These are phyloP conservation scores for Cordilura impudica DNA, from an alignment of 2,888 invertebrate species.

Conservation along the genomic window DNA sequence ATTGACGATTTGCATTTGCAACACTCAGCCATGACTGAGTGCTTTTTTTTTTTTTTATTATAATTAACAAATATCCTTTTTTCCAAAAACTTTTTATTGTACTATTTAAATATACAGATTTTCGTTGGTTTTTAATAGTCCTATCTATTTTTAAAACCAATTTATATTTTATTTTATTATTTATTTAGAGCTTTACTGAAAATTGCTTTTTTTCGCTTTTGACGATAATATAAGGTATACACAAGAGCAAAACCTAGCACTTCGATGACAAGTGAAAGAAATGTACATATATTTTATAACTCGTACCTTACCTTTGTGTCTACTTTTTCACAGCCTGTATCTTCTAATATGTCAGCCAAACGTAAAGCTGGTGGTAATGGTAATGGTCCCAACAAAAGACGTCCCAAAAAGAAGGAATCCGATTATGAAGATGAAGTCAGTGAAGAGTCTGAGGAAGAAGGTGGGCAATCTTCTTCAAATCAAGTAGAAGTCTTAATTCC, in stretches of 20 bases:
- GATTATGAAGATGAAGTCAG: constrained; percentile 77
- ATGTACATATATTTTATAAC: neutral
- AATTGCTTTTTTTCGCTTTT: neutral
- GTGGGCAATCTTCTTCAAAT: constrained; percentile 67
- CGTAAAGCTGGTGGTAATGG: constrained; percentile 76
- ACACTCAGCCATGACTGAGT: no score
- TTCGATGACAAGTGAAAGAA: neutral
- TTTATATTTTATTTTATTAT: no score
- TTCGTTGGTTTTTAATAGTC: no score
- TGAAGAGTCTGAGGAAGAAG: constrained; percentile 73
- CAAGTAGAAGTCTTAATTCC: constrained; percentile 77
- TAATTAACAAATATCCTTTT: no score
- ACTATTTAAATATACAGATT: no score
- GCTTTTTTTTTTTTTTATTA: no score
- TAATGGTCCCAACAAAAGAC: constrained; percentile 74
- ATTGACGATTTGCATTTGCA: no score
- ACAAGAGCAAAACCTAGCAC: neutral
- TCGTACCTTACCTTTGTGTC: neutral
- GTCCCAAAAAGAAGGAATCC: constrained; percentile 77
- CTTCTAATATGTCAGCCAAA: constrained; percentile 75
- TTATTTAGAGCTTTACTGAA: no score
- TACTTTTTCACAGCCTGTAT: constrained; percentile 17
- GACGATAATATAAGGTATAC: neutral
- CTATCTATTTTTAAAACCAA: no score
- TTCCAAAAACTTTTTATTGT: no score